Conservation (phyloP, 1,140 invertebrate genomes). For the Drosophila watanabei region DNA sequence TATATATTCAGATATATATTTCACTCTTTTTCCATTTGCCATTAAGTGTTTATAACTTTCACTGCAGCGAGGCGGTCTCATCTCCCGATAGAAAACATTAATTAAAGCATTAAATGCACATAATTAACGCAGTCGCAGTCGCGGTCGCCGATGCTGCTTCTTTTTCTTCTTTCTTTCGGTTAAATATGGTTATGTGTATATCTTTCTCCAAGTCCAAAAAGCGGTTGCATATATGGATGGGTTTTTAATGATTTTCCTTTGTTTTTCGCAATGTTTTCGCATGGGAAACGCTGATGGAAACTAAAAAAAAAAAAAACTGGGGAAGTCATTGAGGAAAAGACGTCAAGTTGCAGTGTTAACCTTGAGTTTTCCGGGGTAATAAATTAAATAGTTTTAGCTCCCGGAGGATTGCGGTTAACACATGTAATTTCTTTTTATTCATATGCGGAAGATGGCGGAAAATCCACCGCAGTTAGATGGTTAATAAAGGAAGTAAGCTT, state of each 20-base stretch:
- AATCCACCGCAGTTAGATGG: slow-evolving; percentile 12
- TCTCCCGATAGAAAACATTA: slow-evolving; percentile 70
- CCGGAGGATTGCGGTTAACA: slow-evolving; percentile 30
- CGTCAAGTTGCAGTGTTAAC: slow-evolving; percentile 55
- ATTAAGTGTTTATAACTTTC: slow-evolving; percentile 71
- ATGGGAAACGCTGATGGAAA: slow-evolving; percentile 41
- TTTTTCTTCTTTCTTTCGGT: slow-evolving; percentile 33
- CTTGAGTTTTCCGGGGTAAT: slow-evolving; percentile 73
- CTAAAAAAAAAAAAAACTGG: slow-evolving; percentile 31
- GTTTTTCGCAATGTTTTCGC: slow-evolving; percentile 47
- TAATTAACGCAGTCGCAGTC: slow-evolving; percentile 62
- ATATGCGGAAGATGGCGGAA: slow-evolving; percentile 37
- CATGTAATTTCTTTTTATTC: slow-evolving; percentile 29
- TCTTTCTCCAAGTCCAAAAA: slow-evolving; percentile 28
- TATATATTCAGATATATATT: slow-evolving; percentile 9
- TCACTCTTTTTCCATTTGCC: slow-evolving; percentile 35
- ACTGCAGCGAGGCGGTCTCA: slow-evolving; percentile 41
- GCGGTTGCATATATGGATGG: slow-evolving; percentile 20
- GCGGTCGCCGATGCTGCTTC: slow-evolving; percentile 39
- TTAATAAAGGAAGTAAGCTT: slow-evolving; percentile 13
- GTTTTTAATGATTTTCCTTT: slow-evolving; percentile 54
- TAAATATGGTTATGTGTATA: slow-evolving; percentile 31
- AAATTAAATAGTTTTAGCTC: slow-evolving; percentile 49
- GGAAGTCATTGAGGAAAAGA: slow-evolving; percentile 45
- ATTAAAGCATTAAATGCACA: slow-evolving; percentile 77